Percentiles rank a stretch among this genome's conserved stretches.
phyloP scores from a whole-genome alignment of 2,888 invertebrate genomes.

The Trichopria drosophilae region DNA sequence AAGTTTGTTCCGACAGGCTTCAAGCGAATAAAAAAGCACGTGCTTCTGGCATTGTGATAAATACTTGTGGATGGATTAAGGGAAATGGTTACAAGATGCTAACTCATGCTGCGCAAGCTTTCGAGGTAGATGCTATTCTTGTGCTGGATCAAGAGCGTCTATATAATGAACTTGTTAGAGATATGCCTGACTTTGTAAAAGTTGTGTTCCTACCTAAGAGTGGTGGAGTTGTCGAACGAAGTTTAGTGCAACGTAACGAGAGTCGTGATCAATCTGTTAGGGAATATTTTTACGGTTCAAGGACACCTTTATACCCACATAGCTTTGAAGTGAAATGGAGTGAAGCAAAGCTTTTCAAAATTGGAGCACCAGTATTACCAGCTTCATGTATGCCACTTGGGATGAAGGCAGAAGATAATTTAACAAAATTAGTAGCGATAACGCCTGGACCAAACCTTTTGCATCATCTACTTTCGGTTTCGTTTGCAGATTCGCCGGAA shows the following conservation, averaged over 20 bases:
- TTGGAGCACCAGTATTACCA: constrained; percentile 90
- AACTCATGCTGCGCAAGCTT: constrained; percentile 86
- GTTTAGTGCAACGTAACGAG: constrained; percentile 71
- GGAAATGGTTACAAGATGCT: constrained; percentile 86
- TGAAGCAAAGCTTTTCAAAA: constrained; percentile 89
- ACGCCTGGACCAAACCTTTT: constrained; percentile 75
- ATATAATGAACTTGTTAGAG: constrained; percentile 89
- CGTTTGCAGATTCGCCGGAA: constrained; percentile 79
- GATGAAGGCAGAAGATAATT: constrained; percentile 89
- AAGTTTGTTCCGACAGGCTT: constrained; percentile 80
- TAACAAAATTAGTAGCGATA: constrained; percentile 84
- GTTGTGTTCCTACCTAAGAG: constrained; percentile 91
- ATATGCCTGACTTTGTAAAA: constrained; percentile 91
- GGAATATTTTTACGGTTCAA: constrained; percentile 93
- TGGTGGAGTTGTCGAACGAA: constrained; percentile 93
- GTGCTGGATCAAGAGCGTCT: constrained; percentile 95
- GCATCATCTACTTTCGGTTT: constrained; percentile 88
- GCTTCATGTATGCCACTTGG: constrained; percentile 96
- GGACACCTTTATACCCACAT: constrained; percentile 85
- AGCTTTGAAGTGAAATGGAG: constrained; percentile 91
- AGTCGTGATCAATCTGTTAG: constrained; percentile 78
- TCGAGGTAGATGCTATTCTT: constrained; percentile 93
- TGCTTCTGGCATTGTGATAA: constrained; percentile 89
- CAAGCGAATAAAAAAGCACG: constrained; percentile 86
- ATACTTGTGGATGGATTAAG: constrained; percentile 98